Evolutionary conservation across 2,797 vertebrate species (phyloP).

Genomic region (Buphagus erythrorhynchus): DNA sequence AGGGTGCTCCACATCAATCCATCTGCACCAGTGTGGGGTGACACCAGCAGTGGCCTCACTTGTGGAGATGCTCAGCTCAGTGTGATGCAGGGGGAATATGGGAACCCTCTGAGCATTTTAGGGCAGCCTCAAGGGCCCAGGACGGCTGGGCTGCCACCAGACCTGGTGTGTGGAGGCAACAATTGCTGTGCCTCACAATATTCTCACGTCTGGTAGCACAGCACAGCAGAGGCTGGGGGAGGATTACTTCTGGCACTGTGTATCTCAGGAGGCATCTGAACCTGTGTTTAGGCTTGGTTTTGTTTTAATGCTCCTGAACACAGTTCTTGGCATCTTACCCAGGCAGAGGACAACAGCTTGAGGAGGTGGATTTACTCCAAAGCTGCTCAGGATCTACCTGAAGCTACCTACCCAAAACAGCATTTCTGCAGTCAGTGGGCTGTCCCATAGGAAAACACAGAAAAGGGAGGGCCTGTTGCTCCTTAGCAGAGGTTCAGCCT

Average conservation of each 20-base stretch:
- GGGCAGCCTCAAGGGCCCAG: neutral
- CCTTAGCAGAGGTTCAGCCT: neutral
- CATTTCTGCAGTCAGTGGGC: neutral
- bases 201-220: rapidly evolving
- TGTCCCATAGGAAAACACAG: rapidly evolving
- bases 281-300: neutral
- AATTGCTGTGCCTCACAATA: neutral
- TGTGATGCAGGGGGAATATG: rapidly evolving
- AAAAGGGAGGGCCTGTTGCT: neutral
- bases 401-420: neutral
- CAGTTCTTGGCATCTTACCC: neutral
- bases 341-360: rapidly evolving
- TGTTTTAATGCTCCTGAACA: neutral
- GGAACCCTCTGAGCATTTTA: neutral
- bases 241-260: neutral
- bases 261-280: neutral
- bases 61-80: neutral
- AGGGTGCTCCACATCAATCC: neutral
- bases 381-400: neutral
- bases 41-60: rapidly evolving
- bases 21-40: rapidly evolving
- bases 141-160: neutral
- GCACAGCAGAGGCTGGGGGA: neutral
- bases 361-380: neutral
- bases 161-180: neutral